These are phyloP conservation scores for Burhinus bistriatus DNA, from an alignment of 2,113 vertebrate genomes.

Conservation along the genomic window DNA sequence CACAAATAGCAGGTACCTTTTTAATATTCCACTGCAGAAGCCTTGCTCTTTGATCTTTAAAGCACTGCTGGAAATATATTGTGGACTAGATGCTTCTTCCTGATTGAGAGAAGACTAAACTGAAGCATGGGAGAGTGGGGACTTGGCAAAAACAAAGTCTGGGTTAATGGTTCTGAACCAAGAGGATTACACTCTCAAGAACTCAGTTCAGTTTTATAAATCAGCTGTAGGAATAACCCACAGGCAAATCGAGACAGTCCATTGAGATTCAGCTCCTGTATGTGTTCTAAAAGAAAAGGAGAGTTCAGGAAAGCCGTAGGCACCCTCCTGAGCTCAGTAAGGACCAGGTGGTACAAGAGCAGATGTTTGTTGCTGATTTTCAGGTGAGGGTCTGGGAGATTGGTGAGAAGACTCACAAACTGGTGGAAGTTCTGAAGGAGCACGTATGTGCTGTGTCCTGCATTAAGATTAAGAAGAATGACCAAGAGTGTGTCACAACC, in stretches of 20 bases:
- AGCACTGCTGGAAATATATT: neutral
- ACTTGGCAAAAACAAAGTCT: neutral
- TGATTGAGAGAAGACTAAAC: neutral
- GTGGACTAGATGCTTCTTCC: neutral
- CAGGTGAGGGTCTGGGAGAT: slow-evolving; percentile 86
- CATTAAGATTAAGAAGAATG: slow-evolving; percentile 80
- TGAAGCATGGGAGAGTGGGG: neutral
- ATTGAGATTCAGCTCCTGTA: neutral
- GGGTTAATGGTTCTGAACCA: neutral
- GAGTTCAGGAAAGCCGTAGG: neutral
- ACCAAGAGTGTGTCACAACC: slow-evolving; percentile 82
- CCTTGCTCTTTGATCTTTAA: neutral
- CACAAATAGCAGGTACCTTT: neutral
- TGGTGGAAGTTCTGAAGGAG: slow-evolving; percentile 78
- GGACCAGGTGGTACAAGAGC: neutral
- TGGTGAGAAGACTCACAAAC: slow-evolving; percentile 48
- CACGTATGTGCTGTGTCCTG: slow-evolving; percentile 80
- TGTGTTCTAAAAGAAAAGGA: neutral
- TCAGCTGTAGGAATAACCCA: neutral
- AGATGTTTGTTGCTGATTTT: neutral
- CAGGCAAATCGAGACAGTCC: neutral
- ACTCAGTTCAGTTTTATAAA: neutral
- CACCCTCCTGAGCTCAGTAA: neutral
- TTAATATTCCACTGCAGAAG: neutral
- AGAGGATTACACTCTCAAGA: neutral